Conservation (phyloP, 2,113 vertebrate species). For the Sphyrna mokarran region DNA sequence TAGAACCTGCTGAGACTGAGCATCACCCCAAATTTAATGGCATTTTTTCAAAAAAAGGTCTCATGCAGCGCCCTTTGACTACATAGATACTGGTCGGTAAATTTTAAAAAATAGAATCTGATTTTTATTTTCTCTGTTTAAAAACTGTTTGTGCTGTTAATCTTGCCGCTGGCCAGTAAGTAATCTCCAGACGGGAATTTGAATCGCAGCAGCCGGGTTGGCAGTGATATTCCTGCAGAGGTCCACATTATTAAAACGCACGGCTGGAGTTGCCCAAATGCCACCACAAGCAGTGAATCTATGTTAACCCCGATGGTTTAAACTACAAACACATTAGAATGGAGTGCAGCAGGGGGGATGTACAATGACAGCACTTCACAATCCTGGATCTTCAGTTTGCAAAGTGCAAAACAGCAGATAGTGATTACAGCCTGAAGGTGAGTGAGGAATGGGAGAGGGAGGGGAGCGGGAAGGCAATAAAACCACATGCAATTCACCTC, state of each 20-base stretch:
- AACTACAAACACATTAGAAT: neutral
- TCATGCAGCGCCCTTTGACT: neutral
- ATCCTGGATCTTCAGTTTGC: neutral
- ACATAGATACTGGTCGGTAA: neutral
- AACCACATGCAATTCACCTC: neutral
- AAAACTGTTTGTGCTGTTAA: neutral
- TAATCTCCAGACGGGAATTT: neutral
- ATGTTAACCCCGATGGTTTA: neutral
- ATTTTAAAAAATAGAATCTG: neutral
- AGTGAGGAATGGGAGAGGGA: neutral
- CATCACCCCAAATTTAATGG: neutral
- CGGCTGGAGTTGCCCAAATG: neutral
- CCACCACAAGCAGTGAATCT: neutral
- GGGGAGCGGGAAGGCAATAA: no score
- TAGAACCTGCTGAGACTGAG: neutral
- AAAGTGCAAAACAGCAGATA: neutral
- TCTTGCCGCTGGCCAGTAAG: neutral
- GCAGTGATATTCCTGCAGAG: neutral
- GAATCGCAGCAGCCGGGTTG: neutral
- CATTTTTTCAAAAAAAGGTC: neutral
- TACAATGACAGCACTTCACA: neutral
- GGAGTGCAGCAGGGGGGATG: neutral
- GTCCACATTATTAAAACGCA: neutral
- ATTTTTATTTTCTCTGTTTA: neutral
- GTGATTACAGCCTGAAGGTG: neutral